phyloP scores from a whole-genome alignment of 2,888 invertebrate genomes.

The Ferrisia virgata region DNA sequence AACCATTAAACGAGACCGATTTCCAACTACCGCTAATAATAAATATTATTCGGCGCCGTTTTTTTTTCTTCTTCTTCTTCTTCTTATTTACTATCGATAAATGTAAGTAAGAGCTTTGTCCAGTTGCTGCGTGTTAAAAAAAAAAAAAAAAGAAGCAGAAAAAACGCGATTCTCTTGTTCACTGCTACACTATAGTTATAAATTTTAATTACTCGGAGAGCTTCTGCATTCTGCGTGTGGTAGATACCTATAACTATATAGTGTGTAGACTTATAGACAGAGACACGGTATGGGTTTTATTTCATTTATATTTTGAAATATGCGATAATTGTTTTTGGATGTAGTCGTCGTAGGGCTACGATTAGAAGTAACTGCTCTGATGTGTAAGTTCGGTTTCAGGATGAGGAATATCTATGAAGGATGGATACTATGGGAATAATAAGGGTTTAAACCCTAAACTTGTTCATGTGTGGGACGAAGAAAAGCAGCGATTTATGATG shows the following conservation, averaged over 20 bases:
- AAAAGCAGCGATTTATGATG: no score
- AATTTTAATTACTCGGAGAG: not conserved
- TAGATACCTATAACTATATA: not conserved
- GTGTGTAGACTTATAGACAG: not conserved
- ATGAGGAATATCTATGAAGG: no score
- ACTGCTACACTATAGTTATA: not conserved
- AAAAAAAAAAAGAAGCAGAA: not conserved
- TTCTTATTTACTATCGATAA: not conserved
- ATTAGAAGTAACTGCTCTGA: no score
- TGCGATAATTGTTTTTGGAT: no score
- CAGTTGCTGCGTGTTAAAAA: not conserved
- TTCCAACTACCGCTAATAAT: not conserved
- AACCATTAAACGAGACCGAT: constrained; percentile 41
- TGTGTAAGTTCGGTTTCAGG: no score
- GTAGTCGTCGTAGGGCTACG: no score
- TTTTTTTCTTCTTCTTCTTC: not conserved
- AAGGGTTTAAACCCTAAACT: no score
- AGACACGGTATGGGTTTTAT: not conserved
- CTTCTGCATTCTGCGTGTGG: not conserved
- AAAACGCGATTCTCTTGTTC: not conserved
- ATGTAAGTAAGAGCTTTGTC: not conserved
- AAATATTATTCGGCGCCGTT: constrained; percentile 22
- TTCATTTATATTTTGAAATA: not conserved
- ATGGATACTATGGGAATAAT: no score
- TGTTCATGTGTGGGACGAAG: no score